A percentile compares a stretch with the other conserved stretches of the same genome.
phyloP scores from a whole-genome alignment of 2,888 invertebrate species.

The Acrocyrtus sp. region DNA sequence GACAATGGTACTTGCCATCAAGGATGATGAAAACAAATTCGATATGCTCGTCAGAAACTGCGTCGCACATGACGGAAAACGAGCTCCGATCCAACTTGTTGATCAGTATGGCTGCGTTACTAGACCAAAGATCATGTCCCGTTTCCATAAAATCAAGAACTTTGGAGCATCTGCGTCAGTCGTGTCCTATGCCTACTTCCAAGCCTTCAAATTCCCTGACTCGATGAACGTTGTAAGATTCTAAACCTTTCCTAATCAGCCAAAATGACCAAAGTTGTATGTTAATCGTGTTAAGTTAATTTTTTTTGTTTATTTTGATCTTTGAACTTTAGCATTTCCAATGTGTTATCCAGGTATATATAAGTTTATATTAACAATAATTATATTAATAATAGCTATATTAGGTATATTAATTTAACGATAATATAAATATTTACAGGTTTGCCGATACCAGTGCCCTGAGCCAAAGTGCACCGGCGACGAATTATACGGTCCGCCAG shows the following conservation, averaged over 20 bases:
- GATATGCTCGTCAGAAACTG: slow-evolving; percentile 95
- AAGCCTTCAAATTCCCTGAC: slow-evolving; percentile 96
- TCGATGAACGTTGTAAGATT: slow-evolving; percentile 97
- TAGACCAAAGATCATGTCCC: slow-evolving; percentile 89
- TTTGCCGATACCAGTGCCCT: slow-evolving; percentile 92
- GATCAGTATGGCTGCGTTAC: slow-evolving; percentile 95
- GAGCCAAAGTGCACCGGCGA: slow-evolving; percentile 86
- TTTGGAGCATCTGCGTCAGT: slow-evolving; percentile 94
- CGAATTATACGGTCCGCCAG: slow-evolving; percentile 65
- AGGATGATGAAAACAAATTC: slow-evolving; percentile 95
- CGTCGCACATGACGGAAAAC: slow-evolving; percentile 93
- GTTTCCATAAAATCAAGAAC: slow-evolving; percentile 96
- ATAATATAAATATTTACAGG: too few relatives aligned
- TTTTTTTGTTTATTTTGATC: too few relatives aligned
- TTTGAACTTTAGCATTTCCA: slow-evolving; percentile 92
- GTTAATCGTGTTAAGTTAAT: too few relatives aligned
- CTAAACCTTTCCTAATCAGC: too few relatives aligned
- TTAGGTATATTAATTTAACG: too few relatives aligned
- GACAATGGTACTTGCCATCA: slow-evolving; percentile 96
- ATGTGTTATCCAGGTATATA: slow-evolving; percentile 94
- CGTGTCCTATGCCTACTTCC: slow-evolving; percentile 95
- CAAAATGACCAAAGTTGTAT: too few relatives aligned
- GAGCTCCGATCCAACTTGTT: slow-evolving; percentile 91
- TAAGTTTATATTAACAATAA: too few relatives aligned
- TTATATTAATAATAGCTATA: too few relatives aligned